Conservation (phyloP, 2,113 vertebrate genomes). For the Saccopteryx bilineata region DNA sequence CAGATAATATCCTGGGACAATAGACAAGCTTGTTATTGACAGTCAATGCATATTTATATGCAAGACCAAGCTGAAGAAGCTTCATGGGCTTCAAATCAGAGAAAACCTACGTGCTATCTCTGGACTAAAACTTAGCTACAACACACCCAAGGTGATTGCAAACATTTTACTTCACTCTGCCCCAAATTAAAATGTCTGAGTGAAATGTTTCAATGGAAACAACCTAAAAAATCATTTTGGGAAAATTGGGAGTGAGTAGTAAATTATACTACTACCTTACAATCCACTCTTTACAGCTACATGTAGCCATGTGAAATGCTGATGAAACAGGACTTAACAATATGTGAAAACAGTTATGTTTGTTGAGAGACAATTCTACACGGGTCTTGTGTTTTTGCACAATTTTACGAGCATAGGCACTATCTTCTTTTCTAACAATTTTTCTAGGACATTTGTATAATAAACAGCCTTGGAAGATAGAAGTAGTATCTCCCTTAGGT, state of each 20-base stretch:
- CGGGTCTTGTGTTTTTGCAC: neutral
- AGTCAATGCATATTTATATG: neutral
- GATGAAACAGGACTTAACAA: neutral
- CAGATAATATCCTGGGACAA: slow-evolving; percentile 57
- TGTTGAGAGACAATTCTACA: slow-evolving; percentile 12
- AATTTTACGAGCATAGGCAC: neutral
- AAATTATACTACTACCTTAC: neutral
- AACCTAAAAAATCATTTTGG: neutral
- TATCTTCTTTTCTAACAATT: neutral
- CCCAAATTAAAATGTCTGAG: slow-evolving; percentile 24
- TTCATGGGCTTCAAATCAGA: neutral
- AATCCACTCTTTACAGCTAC: neutral
- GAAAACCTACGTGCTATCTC: neutral
- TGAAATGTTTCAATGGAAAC: neutral
- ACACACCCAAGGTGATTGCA: neutral
- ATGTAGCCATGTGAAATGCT: neutral
- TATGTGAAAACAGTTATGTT: neutral
- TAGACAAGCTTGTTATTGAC: neutral
- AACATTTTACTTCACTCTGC: neutral
- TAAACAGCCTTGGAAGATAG: neutral
- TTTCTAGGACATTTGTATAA: neutral
- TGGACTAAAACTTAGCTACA: neutral
- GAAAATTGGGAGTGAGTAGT: neutral
- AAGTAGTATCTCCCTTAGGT: neutral
- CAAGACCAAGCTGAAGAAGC: neutral